Percentiles rank a stretch among this genome's conserved stretches.
Evolutionary conservation across 1,140 invertebrate species (phyloP).

Genomic region (Lerema accius): DNA sequence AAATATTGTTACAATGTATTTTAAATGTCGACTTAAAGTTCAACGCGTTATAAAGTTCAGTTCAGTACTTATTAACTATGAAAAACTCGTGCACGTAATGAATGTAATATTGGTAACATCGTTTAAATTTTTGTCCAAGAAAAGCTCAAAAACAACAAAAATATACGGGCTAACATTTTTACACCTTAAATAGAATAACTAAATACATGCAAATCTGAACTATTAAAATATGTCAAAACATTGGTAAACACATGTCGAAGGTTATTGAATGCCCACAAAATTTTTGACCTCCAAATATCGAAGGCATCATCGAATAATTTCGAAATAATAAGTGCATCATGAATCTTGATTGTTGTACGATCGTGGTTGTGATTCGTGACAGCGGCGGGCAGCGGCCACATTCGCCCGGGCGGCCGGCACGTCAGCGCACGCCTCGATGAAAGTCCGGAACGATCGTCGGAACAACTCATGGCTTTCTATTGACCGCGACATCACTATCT

Average conservation of each 20-base stretch:
- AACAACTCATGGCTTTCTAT: constrained; percentile 64
- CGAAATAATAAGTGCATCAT: constrained; percentile 12
- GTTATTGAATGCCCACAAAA: too few species aligned
- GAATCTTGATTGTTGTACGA: constrained; percentile 1
- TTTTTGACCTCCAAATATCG: background rate
- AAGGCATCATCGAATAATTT: constrained; percentile 5
- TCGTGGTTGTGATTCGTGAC: constrained; percentile 14
- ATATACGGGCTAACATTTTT: too few species aligned
- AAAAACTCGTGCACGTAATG: too few species aligned
- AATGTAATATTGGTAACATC: background rate
- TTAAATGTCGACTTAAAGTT: too few species aligned
- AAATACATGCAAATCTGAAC: too few species aligned
- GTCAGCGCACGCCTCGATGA: constrained; percentile 64
- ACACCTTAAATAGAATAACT: too few species aligned
- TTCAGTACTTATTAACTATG: too few species aligned
- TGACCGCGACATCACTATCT: constrained; percentile 40
- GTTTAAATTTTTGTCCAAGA: constrained; percentile 1
- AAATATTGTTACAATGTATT: too few species aligned
- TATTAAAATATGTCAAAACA: too few species aligned
- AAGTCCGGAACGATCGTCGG: constrained; percentile 49
- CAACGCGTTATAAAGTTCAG: too few species aligned
- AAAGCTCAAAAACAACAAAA: constrained; percentile 2
- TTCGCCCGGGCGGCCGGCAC: constrained; percentile 51
- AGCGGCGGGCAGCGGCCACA: constrained; percentile 47
- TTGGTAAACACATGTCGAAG: too few species aligned